Percentiles rank a stretch among this genome's conserved stretches.
phyloP scores from a whole-genome alignment of 2,888 invertebrate genomes.

The Drosophila sordidapex region DNA sequence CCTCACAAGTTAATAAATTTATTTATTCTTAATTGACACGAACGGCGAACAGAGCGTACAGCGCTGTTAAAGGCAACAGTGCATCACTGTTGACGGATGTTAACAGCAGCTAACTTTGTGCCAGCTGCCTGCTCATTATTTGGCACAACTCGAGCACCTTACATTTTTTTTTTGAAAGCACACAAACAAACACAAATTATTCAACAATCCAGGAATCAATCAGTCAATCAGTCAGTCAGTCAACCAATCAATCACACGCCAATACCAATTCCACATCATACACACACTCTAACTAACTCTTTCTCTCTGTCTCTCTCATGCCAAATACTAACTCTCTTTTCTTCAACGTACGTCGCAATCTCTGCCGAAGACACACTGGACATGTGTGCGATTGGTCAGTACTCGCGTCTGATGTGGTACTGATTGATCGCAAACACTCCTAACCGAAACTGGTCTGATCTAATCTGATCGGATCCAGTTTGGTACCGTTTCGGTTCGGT shows the following conservation, averaged over 20 bases:
- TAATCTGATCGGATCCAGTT: conserved; percentile 6
- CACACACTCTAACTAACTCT: conserved; percentile 44
- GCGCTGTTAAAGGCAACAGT: conserved; percentile 32
- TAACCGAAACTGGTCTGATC: conserved; percentile 21
- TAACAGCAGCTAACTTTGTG: conserved; percentile 28
- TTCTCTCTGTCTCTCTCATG: conserved; percentile 56
- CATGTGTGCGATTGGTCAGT: conserved; percentile 49
- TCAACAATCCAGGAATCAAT: conserved; percentile 8
- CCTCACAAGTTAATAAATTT: conserved; percentile 28
- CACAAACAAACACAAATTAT: conserved; percentile 28
- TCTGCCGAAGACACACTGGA: conserved; percentile 50
- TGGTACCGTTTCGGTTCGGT: conserved; percentile 39
- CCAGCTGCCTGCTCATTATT: conserved; percentile 25
- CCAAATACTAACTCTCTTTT: conserved; percentile 55
- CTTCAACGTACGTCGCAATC: conserved; percentile 52
- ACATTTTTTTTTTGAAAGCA: conserved; percentile 43
- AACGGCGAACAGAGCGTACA: conserved; percentile 23
- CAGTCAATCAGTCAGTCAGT: conserved; percentile 24
- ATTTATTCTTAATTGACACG: conserved; percentile 24
- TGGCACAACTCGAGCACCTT: conserved; percentile 52
- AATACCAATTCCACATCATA: conserved; percentile 8
- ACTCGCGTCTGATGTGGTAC: conserved; percentile 20
- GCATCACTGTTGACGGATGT: conserved; percentile 30
- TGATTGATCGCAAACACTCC: conserved; percentile 45
- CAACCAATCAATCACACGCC: conserved; percentile 8